Percentiles rank a stretch among this genome's conserved stretches.
Evolutionary conservation across 23 tunicate species (phyloP).

Genomic region (Ciona savignyi): DNA sequence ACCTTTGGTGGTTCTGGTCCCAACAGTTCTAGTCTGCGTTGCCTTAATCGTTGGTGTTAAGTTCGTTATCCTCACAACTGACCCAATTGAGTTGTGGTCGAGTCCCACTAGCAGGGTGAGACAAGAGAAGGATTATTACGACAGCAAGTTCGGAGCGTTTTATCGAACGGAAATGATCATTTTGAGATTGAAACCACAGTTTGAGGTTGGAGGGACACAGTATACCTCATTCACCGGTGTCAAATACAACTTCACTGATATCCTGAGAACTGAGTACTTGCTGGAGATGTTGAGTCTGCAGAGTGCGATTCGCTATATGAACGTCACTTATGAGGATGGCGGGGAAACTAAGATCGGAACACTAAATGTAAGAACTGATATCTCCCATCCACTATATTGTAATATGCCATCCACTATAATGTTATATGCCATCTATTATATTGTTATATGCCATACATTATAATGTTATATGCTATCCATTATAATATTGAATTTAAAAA

Average conservation of each 20-base stretch:
- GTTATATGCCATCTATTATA: no score
- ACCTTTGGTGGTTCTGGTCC: conserved; percentile 41
- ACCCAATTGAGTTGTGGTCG: conserved; percentile 96
- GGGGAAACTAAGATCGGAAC: conserved; percentile 29
- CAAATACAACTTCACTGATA: conserved; percentile 54
- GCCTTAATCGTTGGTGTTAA: conserved; percentile 56
- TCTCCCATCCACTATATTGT: no score
- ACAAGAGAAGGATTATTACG: conserved; percentile 77
- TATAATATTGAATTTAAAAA: no score
- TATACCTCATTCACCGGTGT: conserved; percentile 48
- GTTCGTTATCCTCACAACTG: conserved; percentile 74
- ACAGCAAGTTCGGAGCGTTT: conserved; percentile 77
- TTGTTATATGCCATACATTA: no score
- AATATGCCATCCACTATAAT: no score
- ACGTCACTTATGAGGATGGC: conserved; percentile 31
- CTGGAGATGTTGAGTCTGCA: conserved; percentile 59
- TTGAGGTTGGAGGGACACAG: conserved; percentile 5
- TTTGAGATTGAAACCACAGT: conserved; percentile 61
- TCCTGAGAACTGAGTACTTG: conserved; percentile 40
- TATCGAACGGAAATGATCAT: conserved; percentile 85
- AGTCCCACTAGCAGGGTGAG: conserved; percentile 61
- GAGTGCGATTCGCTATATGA: conserved; percentile 42
- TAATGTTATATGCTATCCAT: no score
- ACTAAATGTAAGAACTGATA: conserved; percentile 27
- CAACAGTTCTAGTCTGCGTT: conserved; percentile 28